These are phyloP conservation scores for Kryptopterus vitreolus DNA, from an alignment of 2,797 vertebrate genomes.

Conservation along the genomic window DNA sequence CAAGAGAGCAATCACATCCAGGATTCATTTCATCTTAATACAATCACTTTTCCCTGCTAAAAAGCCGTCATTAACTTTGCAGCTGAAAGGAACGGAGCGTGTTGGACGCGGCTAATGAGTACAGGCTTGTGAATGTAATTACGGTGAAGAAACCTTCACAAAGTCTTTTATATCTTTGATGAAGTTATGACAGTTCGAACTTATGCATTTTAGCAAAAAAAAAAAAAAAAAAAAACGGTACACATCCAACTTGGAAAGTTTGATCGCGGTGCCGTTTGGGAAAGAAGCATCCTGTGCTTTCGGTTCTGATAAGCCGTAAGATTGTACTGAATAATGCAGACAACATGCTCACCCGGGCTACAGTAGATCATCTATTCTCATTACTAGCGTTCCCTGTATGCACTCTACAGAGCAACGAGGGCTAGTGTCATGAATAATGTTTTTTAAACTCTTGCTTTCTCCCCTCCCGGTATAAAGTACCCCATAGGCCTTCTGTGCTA, in stretches of 20 bases:
- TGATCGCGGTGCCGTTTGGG: conserved; percentile 1
- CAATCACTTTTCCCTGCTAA: conserved; percentile 47
- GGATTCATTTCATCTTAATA: conserved; percentile 52
- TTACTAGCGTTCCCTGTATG: conserved; percentile 38
- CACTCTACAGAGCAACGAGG: conserved; percentile 56
- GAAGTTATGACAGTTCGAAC: conserved; percentile 13
- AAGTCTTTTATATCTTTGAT: conserved; percentile 26
- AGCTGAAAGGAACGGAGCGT: conserved; percentile 44
- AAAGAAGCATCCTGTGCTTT: conserved; percentile 19
- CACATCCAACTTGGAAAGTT: neutral
- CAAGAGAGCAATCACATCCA: conserved; percentile 44
- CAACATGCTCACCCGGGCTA: conserved; percentile 24
- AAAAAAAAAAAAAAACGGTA: conserved; percentile 1
- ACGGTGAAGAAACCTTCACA: conserved; percentile 30
- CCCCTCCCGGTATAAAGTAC: conserved; percentile 62
- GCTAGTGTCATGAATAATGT: conserved; percentile 66
- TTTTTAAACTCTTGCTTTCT: conserved; percentile 51
- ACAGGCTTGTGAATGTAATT: conserved; percentile 40
- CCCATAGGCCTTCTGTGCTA: conserved; percentile 68
- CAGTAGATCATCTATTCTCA: conserved; percentile 45
- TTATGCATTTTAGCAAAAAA: neutral
- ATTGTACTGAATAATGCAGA: conserved; percentile 51
- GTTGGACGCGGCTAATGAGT: conserved; percentile 43
- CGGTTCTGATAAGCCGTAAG: conserved; percentile 38
- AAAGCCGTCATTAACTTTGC: conserved; percentile 49